These are phyloP conservation scores for Enhydra lutris DNA, from an alignment of 2,113 vertebrate genomes.

Conservation along the genomic window DNA sequence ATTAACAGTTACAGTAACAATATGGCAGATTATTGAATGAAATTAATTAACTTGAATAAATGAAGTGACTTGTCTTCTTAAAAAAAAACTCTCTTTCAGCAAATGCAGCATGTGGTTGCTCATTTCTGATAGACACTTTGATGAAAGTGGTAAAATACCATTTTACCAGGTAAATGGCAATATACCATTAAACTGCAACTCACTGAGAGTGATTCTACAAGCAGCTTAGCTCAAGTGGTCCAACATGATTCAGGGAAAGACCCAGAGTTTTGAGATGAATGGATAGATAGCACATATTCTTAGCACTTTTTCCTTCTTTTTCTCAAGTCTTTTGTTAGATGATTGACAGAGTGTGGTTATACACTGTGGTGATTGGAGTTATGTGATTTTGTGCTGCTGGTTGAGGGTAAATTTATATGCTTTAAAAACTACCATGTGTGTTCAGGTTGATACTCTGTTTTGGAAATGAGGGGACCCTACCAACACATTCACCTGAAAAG, in stretches of 20 bases:
- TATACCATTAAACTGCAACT: not conserved
- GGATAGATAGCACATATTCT: not conserved
- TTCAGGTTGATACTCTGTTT: not conserved
- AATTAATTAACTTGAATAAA: too few species aligned
- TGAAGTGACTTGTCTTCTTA: too few species aligned
- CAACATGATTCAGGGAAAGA: not conserved
- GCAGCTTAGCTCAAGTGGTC: not conserved
- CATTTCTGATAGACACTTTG: not conserved
- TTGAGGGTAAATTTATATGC: not conserved
- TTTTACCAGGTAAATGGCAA: not conserved
- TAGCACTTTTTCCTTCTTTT: not conserved
- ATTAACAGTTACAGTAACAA: too few species aligned
- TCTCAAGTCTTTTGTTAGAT: not conserved
- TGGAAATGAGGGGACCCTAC: not conserved
- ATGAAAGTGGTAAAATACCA: not conserved
- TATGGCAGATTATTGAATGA: too few species aligned
- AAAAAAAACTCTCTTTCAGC: not conserved
- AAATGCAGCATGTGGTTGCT: not conserved
- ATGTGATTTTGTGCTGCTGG: not conserved
- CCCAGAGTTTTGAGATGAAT: not conserved
- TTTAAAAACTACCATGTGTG: not conserved
- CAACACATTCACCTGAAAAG: not conserved
- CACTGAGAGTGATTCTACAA: not conserved
- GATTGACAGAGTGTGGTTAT: not conserved
- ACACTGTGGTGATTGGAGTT: not conserved